Evolutionary conservation across 2,797 vertebrate species (phyloP).

Genomic region (Percopsis omiscomaycus): DNA sequence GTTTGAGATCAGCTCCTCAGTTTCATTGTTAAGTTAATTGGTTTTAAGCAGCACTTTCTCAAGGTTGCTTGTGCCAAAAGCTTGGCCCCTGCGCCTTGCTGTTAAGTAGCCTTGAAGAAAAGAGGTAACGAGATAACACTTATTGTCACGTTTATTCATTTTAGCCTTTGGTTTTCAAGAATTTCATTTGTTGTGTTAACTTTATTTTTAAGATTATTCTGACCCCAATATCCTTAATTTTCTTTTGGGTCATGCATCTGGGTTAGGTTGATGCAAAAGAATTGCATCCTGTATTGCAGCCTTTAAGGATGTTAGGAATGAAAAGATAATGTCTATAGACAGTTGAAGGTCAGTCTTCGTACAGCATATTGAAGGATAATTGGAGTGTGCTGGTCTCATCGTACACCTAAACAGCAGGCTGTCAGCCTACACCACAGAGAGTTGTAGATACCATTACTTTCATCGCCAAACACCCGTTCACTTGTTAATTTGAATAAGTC

Average conservation of each 20-base stretch:
- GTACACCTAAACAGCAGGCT: conserved; percentile 1
- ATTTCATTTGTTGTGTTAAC: too few species aligned
- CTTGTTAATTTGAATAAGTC: not conserved
- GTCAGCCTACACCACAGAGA: not conserved
- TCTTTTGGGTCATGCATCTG: not conserved
- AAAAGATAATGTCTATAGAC: not conserved
- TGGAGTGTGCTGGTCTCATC: not conserved
- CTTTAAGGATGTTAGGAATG: not conserved
- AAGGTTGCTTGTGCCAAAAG: not conserved
- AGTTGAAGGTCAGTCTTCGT: conserved; percentile 2
- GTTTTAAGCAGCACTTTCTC: conserved; percentile 9
- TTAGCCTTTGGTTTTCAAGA: not conserved
- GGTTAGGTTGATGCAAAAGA: not conserved
- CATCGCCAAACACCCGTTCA: not conserved
- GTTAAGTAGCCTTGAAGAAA: too few species aligned
- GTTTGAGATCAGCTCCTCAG: too few species aligned
- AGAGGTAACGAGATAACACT: too few species aligned
- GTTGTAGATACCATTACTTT: not conserved
- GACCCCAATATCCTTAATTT: too few species aligned
- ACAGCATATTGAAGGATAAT: not conserved
- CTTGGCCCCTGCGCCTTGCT: not conserved
- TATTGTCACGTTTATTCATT: not conserved
- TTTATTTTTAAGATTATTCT: not conserved
- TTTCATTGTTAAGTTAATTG: not conserved
- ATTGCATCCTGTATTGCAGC: not conserved